A percentile compares a stretch with the other conserved stretches of the same genome.
phyloP scores from a whole-genome alignment of 2,113 vertebrate genomes.

The Loxodonta africana region DNA sequence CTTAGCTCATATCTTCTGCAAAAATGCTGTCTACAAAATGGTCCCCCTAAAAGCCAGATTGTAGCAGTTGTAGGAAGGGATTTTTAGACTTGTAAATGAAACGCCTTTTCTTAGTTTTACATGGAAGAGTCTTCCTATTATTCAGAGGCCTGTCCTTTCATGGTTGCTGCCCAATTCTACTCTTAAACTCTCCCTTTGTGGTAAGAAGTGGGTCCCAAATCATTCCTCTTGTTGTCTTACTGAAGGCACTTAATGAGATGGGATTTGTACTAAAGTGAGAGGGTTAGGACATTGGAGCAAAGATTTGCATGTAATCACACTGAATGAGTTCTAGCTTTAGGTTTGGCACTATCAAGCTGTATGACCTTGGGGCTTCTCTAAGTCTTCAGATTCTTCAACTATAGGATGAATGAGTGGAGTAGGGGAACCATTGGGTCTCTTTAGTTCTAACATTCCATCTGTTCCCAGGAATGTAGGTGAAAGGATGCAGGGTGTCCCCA shows the following conservation, averaged over 20 bases:
- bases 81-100: neutral
- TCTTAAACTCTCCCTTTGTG: fast-evolving
- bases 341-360: neutral
- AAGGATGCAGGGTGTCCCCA: neutral
- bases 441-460: neutral
- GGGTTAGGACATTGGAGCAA: neutral
- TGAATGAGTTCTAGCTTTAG: neutral
- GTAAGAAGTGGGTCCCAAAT: neutral
- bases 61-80: neutral
- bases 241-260: neutral
- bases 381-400: neutral
- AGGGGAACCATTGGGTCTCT: neutral
- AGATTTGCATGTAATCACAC: neutral
- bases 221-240: neutral
- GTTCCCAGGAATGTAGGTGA: neutral
- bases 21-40: neutral
- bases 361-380: neutral
- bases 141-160: neutral
- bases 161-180: neutral
- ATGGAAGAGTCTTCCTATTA: neutral
- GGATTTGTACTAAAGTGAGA: neutral
- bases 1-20: neutral
- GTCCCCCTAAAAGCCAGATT: neutral
- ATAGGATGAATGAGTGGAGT: neutral
- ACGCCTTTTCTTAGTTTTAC: neutral